phyloP scores from a whole-genome alignment of 1,140 invertebrate genomes.

The Ostrea edulis region DNA sequence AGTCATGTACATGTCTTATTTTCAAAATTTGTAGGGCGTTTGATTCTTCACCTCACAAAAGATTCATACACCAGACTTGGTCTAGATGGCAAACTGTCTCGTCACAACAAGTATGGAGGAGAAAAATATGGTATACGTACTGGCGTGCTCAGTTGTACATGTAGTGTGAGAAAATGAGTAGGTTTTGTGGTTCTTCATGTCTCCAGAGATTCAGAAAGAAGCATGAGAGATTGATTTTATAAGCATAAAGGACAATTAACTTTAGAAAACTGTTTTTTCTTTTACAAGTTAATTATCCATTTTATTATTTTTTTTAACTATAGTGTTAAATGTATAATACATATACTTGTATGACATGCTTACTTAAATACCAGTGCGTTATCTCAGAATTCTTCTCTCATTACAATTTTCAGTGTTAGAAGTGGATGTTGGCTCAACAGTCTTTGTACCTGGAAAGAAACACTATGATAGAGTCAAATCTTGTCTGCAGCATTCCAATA shows the following conservation, averaged over 20 bases:
- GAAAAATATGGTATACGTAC: constrained; percentile 66
- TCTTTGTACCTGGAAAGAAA: constrained; percentile 71
- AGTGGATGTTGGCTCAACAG: constrained; percentile 62
- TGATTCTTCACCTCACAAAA: constrained; percentile 72
- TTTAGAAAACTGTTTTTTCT: too few species aligned
- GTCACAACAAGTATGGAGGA: constrained; percentile 54
- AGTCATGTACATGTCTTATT: too few species aligned
- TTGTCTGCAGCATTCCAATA: constrained; percentile 61
- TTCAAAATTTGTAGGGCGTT: constrained; percentile 59
- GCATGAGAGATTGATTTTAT: too few species aligned
- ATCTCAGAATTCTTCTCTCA: background rate
- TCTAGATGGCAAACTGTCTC: constrained; percentile 66
- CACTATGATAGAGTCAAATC: constrained; percentile 68
- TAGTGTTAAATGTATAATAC: too few species aligned
- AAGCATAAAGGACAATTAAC: too few species aligned
- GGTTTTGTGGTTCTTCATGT: too few species aligned
- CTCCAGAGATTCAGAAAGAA: too few species aligned
- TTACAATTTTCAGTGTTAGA: constrained; percentile 67
- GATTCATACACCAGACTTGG: constrained; percentile 73
- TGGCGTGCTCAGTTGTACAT: too few species aligned
- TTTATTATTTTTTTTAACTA: too few species aligned
- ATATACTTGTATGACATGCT: too few species aligned
- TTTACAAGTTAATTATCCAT: too few species aligned
- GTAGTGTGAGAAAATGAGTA: too few species aligned
- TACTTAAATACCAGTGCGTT: background rate